phyloP scores from a whole-genome alignment of 2,888 invertebrate genomes.

The Pristionchus maxplancki region DNA sequence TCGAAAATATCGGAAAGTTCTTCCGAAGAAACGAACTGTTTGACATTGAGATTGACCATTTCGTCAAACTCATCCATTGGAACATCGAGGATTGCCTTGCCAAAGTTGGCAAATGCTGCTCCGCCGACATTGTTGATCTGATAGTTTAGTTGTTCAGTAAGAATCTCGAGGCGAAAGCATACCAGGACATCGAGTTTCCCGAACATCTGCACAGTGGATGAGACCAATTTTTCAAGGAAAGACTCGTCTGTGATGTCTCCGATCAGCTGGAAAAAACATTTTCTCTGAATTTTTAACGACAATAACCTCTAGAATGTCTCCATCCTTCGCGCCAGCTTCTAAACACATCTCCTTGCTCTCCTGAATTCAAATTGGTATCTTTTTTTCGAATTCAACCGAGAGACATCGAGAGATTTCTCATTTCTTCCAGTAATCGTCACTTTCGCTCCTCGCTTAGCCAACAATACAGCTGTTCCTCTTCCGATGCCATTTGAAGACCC shows the following conservation, averaged over 20 bases:
- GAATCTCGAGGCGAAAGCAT: not conserved
- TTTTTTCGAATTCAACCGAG: not conserved
- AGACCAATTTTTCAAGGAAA: not conserved
- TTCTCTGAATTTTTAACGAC: too few relatives aligned
- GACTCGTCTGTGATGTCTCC: not conserved
- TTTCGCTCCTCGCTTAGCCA: not conserved
- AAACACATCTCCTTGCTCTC: not conserved
- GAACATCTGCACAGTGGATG: not conserved
- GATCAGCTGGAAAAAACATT: not conserved
- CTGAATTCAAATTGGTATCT: not conserved
- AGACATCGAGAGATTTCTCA: not conserved
- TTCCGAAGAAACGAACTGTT: not conserved
- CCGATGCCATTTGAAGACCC: conserved; percentile 8
- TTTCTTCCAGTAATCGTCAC: not conserved
- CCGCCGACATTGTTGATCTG: not conserved
- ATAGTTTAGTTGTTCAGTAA: not conserved
- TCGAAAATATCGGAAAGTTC: not conserved
- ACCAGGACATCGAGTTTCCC: not conserved
- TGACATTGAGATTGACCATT: not conserved
- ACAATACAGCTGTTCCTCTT: not conserved
- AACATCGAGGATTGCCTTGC: not conserved
- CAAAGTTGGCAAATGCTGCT: not conserved
- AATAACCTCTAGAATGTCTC: not conserved
- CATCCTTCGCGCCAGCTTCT: not conserved
- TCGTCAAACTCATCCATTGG: not conserved